These are phyloP conservation scores for Dendrolimus punctatus DNA, from an alignment of 1,140 invertebrate species.

Conservation along the genomic window DNA sequence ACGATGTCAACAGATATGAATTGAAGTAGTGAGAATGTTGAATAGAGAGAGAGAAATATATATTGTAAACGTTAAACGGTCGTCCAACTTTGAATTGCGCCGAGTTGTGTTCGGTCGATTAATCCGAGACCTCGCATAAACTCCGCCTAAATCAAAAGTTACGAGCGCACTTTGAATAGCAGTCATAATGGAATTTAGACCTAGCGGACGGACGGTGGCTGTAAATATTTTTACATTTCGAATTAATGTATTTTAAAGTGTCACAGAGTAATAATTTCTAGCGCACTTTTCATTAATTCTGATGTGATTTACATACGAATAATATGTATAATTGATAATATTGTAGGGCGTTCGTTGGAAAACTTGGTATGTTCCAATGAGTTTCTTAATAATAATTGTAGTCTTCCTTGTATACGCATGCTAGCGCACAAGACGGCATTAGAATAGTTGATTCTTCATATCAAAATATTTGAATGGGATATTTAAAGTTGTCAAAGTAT, in stretches of 20 bases:
- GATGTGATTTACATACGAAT: conserved; percentile 31
- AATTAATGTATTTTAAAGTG: conserved; percentile 49
- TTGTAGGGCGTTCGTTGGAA: conserved; percentile 40
- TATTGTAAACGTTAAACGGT: conserved; percentile 5
- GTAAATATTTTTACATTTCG: conserved; percentile 60
- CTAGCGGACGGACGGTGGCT: conserved; percentile 12
- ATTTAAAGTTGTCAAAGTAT: conserved; percentile 32
- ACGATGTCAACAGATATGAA: conserved; percentile 3
- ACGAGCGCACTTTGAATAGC: conserved; percentile 2
- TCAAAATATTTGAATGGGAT: conserved; percentile 49
- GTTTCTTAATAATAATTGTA: conserved; percentile 36
- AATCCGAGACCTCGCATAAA: not conserved
- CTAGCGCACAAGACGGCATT: conserved; percentile 58
- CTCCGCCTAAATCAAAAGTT: conserved; percentile 1
- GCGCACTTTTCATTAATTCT: conserved; percentile 45
- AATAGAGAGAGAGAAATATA: conserved; percentile 2
- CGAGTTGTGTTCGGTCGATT: not conserved
- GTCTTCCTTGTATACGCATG: conserved; percentile 61
- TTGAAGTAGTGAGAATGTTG: not conserved
- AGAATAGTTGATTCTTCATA: conserved; percentile 60
- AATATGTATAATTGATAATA: conserved; percentile 26
- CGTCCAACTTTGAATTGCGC: not conserved
- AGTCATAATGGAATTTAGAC: conserved; percentile 1
- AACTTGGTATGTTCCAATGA: conserved; percentile 36
- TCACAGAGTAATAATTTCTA: conserved; percentile 43